Evolutionary conservation across 2,888 invertebrate genomes (phyloP), one percentile per base, ranked within the genome.

Genomic region (Cheilosia grossa): DNA sequence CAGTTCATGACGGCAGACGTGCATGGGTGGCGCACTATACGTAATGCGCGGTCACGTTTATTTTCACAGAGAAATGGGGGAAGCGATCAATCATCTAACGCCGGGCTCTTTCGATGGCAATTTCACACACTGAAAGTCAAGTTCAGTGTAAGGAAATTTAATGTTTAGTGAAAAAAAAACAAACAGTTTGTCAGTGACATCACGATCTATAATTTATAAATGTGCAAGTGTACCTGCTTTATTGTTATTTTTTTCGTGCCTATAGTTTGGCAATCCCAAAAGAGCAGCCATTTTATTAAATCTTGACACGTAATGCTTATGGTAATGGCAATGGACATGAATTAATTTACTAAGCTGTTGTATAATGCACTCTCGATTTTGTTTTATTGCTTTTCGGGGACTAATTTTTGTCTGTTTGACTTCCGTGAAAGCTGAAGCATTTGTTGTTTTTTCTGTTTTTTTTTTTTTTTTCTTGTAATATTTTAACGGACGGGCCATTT

Each of bases 301-400:
- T 40, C 56, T 49, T 17, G 56, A 49, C 64, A 74, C 74, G 74
- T 74, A 66, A 56, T 27, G 37, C 64, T 54, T 74, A 54, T 49
- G 49, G 64, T 56, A 66, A 37, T 37, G 37, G 13, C 1, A 37
- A 66, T 66, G 19, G 37, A 10, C 56, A 58, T 74, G 73, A 63
- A 73, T 73, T 63, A 44, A 63, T 73, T 61, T 53, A 61, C 58
- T 59, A 47, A 24, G 53, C 67, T 54, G 6, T 47, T 70, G 33
- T 58, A 49, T 47, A 70, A 70, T 70, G 58, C 70, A 70, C 58
- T 70, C 70, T 70, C 27, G 24, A 37, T 70, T 58, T 58, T 58
- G 21, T 33, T 70, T 54, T 67, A 40, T 42, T 67, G 24, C 13
- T 17, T 42, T 42, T 33, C 33, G 30, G 17, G 21, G 10, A 7